Conservation (phyloP, 2,113 vertebrate genomes). For the Poeciliopsis occidentalis region DNA sequence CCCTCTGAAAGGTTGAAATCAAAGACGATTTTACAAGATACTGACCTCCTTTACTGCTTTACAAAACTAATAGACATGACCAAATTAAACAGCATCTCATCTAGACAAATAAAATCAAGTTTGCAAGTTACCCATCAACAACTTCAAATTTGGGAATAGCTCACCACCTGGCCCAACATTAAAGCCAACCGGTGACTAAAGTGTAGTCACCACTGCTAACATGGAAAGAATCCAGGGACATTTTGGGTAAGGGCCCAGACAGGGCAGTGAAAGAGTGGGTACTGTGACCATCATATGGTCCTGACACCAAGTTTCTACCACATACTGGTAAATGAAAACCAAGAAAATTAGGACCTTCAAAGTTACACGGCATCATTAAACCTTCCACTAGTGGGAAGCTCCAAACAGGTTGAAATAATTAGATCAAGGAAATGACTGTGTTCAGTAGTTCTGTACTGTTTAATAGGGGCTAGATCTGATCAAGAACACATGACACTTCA, state of each 20-base stretch:
- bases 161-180: constrained; percentile 12
- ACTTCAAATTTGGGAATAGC: not conserved
- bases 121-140: not conserved
- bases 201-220: constrained; percentile 45
- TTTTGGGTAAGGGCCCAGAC: constrained; percentile 51
- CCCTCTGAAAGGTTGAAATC: too few relatives aligned
- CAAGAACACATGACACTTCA: constrained; percentile 14
- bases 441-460: not conserved
- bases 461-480: constrained; percentile 27
- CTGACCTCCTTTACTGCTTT: not conserved
- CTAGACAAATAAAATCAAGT: not conserved
- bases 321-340: not conserved
- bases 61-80: not conserved
- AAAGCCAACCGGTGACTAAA: constrained; percentile 38
- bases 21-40: too few relatives aligned
- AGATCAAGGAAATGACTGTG: not conserved
- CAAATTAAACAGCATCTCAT: not conserved
- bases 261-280: constrained; percentile 18
- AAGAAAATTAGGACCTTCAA: constrained; percentile 21
- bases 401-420: constrained; percentile 26
- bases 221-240: constrained; percentile 35
- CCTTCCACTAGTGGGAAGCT: not conserved
- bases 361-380: constrained; percentile 3
- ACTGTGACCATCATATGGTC: constrained; percentile 12
- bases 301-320: not conserved